Base-by-base conservation (phyloP, 37 sponge, comb jelly and placozoan species). In the Beroe forskalii region DNA sequence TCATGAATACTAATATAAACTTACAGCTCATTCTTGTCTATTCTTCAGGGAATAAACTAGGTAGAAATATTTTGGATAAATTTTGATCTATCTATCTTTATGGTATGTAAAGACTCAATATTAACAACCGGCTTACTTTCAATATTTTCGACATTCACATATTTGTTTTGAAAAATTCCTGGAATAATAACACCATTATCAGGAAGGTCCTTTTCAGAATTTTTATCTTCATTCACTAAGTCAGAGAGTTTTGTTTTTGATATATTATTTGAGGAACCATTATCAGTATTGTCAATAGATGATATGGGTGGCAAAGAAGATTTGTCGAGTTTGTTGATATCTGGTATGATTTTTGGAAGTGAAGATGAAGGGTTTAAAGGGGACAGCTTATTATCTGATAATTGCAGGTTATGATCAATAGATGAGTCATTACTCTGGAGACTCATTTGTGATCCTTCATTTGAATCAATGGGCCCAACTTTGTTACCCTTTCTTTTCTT, bases 381-480 rank as follows among this genome's bases (percentile, higher is more conserved):
- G 8, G 67, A 14, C 8, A 66, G 28, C 67, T 66, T 66, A 55
- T 55, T 55, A 17, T 55, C 60, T 55, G 60, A 20, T 20, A 55
- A 55, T 25, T 14, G 28, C 20, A 24, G 6, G 6, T 66, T 24
- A n/a, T n/a, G n/a, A n/a, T n/a, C n/a, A n/a, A n/a, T n/a, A 8
- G 28, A 25, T 8, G 67, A 66, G 8, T 66, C 28, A n/a, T 66
- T 66, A 66, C 67, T 66, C n/a, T 8, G 6, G 67, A 66, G 67
- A n/a, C 67, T 66, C 67, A 25, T 66, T 66, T 25, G 67, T n/a
- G 67, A 66, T 8, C 67, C 67, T 8, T 66, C 67, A n/a, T 66
- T 66, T 14, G 67, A 66, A n/a, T 66, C n/a, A 66, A 66, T 25
- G 8, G 67, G 67, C 8, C n/a, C 20, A 6, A 66, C 67, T 24